Evolutionary conservation across 2,888 invertebrate genomes (phyloP), one percentile per base, ranked within the genome.

Genomic region (Stenotaenia linearis): DNA sequence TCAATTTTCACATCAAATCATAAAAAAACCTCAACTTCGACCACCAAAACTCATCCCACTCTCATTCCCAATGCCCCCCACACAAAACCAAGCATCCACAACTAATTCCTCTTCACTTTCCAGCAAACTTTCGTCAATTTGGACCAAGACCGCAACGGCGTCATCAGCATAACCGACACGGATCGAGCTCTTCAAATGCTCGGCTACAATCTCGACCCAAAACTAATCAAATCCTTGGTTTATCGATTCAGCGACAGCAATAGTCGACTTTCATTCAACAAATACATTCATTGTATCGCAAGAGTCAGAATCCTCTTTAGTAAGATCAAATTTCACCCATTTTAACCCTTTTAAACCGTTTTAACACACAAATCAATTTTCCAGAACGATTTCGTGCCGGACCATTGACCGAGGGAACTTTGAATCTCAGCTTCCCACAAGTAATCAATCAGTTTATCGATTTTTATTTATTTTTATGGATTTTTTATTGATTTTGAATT

Each of bases 211-310:
- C 25, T 77, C 1, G 77, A 77, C 37, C 21, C 18, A 1, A 45
- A 77, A 40, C 21, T 77, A 15, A 45, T 77, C 35, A 40, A 77
- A 21, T 9, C 35, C 0, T 23, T 77, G 1, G 37, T 40, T 6
- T 77, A 40, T 21, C 40, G 77, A 7, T 77, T 18, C 45, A 35
- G 32, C 35, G 76, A 76, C 35, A 28, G 25, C 37, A 21, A 77
- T 12, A 45, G 25, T 15, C 35, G 37, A 9, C 28, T 37, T 15
- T 77, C 77, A 35, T 77, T 77, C 40, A 77, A 77, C 45, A 40
- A 77, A 28, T 77, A 40, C 77, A 40, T 77, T 23, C 15, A 77
- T 9, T 77, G 77, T 21, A 6, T 77, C 21, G 77, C 77, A 1
- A 77, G 45, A 77, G 37, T 77, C 3, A 40, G 40, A 4, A 10